Percentiles rank a stretch among this genome's conserved stretches.
Evolutionary conservation across 2,113 vertebrate species (phyloP).

Genomic region (Vimba vimba): DNA sequence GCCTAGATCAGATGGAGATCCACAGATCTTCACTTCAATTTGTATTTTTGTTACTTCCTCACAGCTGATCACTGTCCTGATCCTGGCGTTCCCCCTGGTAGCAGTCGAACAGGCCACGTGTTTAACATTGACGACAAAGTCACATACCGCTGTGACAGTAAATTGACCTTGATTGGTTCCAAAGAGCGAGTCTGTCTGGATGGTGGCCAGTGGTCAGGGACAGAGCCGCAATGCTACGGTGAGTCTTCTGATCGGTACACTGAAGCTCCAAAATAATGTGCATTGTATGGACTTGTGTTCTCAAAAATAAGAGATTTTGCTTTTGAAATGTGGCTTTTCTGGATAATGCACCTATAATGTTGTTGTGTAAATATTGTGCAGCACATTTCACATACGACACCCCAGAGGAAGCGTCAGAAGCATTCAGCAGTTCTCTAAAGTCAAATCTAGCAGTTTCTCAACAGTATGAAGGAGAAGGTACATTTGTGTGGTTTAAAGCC

Average conservation of each 20-base stretch:
- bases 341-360: neutral
- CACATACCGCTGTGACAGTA: slow-evolving; percentile 65
- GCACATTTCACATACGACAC: slow-evolving; percentile 74
- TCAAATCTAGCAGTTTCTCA: slow-evolving; percentile 58
- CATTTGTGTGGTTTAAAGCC: no score
- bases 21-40: neutral
- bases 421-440: slow-evolving; percentile 67
- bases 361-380: slow-evolving; percentile 52
- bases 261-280: neutral
- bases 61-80: slow-evolving; percentile 72
- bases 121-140: slow-evolving; percentile 73
- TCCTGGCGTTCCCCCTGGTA: slow-evolving; percentile 75
- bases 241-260: no score
- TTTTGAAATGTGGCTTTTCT: no score
- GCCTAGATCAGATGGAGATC: no score
- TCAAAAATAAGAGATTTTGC: no score
- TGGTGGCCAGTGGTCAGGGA: slow-evolving; percentile 70
- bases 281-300: no score
- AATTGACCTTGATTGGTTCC: slow-evolving; percentile 70
- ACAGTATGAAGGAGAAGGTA: slow-evolving; percentile 53
- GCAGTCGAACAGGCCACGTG: slow-evolving; percentile 30
- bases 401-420: slow-evolving; percentile 67
- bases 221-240: slow-evolving; percentile 77
- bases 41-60: neutral
- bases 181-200: slow-evolving; percentile 68